Conservation (phyloP, 2,888 invertebrate species). For the Macrophya annulata region DNA sequence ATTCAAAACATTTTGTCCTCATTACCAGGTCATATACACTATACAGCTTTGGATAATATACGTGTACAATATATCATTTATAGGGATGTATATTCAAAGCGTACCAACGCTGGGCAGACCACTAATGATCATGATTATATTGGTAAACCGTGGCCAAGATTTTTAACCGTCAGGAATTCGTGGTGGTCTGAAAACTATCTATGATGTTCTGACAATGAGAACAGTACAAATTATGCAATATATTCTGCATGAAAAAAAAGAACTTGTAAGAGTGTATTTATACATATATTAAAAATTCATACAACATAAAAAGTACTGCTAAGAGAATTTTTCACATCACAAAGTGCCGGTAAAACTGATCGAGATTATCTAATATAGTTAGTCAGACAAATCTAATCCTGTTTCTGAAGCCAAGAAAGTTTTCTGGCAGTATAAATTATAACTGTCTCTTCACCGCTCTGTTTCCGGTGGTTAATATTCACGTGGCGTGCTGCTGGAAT, state of each 20-base stretch:
- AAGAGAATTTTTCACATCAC: neutral
- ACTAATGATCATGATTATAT: constrained; percentile 3
- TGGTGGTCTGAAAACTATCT: neutral
- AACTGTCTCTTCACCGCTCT: constrained; percentile 29
- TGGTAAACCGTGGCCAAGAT: constrained; percentile 8
- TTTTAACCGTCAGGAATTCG: neutral
- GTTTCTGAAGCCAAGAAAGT: neutral
- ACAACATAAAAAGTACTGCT: neutral
- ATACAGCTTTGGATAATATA: neutral
- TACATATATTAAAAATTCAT: neutral
- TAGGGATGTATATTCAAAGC: neutral
- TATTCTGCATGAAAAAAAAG: neutral
- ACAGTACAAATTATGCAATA: neutral
- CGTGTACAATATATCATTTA: neutral
- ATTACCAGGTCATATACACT: neutral
- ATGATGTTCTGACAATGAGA: neutral
- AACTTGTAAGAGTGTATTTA: neutral
- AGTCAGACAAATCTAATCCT: neutral
- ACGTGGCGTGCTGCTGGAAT: constrained; percentile 21
- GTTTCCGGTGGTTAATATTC: constrained; percentile 36
- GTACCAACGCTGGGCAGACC: constrained; percentile 10
- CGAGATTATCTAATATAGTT: neutral
- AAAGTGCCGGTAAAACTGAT: neutral
- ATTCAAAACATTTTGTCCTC: neutral
- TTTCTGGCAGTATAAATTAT: neutral